These are phyloP conservation scores for Muscicapa striata DNA, from an alignment of 2,797 vertebrate genomes.

Conservation along the genomic window DNA sequence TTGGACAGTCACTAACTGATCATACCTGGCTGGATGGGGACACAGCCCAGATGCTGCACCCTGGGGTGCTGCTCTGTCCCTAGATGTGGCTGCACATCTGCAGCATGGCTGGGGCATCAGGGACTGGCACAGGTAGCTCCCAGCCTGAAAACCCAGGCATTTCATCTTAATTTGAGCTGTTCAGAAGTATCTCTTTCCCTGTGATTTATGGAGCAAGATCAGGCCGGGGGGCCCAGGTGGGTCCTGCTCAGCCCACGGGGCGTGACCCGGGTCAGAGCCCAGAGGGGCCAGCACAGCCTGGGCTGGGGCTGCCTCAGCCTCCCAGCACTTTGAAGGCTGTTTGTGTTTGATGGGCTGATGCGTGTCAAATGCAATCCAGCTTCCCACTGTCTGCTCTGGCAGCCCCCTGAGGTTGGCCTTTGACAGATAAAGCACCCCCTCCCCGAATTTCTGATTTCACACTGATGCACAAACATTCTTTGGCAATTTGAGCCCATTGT, in stretches of 20 bases:
- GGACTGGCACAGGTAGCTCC: constrained; percentile 78
- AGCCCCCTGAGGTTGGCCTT: constrained; percentile 70
- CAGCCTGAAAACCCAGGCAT: constrained; percentile 81
- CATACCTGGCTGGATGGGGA: neutral
- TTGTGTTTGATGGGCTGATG: constrained; percentile 73
- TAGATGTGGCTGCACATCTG: neutral
- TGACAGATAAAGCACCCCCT: constrained; percentile 66
- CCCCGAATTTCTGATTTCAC: constrained; percentile 73
- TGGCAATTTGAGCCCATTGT: constrained; percentile 71
- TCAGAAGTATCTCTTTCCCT: constrained; percentile 81
- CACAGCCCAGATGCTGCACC: neutral
- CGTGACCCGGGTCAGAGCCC: neutral
- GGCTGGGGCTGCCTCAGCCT: neutral
- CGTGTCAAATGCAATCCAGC: constrained; percentile 75
- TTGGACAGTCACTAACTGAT: neutral
- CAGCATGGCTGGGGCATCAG: fast-evolving
- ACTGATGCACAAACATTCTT: constrained; percentile 67
- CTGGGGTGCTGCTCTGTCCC: neutral
- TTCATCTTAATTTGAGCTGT: constrained; percentile 89
- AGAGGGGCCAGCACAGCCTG: neutral
- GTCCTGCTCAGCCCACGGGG: neutral
- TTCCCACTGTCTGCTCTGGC: constrained; percentile 70
- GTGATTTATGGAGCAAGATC: constrained; percentile 81
- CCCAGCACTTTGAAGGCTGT: constrained; percentile 66
- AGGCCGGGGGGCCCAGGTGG: constrained; percentile 31